Evolutionary conservation across 2,888 invertebrate species (phyloP).

Genomic region (Aproaerema taeniolella): DNA sequence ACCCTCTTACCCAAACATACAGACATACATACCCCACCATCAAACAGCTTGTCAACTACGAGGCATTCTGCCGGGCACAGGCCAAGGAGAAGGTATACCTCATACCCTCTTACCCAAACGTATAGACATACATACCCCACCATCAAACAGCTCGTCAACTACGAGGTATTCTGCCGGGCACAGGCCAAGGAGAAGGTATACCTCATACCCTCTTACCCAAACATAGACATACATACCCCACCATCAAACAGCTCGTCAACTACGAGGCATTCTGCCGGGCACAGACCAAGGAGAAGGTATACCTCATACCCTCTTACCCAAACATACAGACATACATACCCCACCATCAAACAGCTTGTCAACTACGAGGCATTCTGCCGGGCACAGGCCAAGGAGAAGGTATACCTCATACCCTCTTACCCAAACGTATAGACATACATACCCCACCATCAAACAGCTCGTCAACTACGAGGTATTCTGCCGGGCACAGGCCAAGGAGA

Average conservation of each 20-base stretch:
- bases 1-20: too few relatives aligned
- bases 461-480: constrained; percentile 96
- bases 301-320: too few relatives aligned
- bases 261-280: constrained; percentile 96
- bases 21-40: constrained; percentile 84
- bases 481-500: constrained; percentile 90
- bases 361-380: constrained; percentile 97
- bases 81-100: constrained; percentile 96
- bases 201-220: too few relatives aligned
- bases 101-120: too few relatives aligned
- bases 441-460: constrained; percentile 83
- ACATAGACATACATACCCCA: too few relatives aligned
- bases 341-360: constrained; percentile 83
- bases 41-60: constrained; percentile 89
- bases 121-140: constrained; percentile 81
- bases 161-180: constrained; percentile 94
- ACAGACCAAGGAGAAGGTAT: constrained; percentile 92
- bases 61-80: constrained; percentile 91
- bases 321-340: too few relatives aligned
- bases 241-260: constrained; percentile 85
- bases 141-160: constrained; percentile 87
- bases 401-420: too few relatives aligned
- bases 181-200: constrained; percentile 93
- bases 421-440: too few relatives aligned
- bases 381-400: constrained; percentile 91